phyloP scores from a whole-genome alignment of 2,113 vertebrate species.

The Pseudopodoces humilis region DNA sequence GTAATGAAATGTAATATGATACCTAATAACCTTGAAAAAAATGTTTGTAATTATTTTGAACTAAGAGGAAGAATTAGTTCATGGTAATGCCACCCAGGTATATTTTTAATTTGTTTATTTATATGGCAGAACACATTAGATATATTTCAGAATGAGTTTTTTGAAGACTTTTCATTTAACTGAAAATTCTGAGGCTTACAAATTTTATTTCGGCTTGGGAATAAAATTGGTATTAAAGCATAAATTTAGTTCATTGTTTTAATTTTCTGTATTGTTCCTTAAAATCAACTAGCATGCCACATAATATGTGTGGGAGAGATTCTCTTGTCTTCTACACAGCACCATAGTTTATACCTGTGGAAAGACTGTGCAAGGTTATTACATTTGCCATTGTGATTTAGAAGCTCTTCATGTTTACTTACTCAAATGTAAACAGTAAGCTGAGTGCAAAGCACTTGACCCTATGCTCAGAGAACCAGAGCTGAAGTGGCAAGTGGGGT shows the following conservation, averaged over 20 bases:
- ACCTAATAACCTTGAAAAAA: neutral
- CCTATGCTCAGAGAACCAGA: neutral
- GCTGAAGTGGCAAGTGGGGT: slow-evolving; percentile 24
- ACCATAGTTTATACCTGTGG: neutral
- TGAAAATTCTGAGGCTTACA: neutral
- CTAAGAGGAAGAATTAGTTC: neutral
- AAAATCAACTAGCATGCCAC: neutral
- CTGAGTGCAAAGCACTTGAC: slow-evolving; percentile 14
- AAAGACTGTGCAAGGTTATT: neutral
- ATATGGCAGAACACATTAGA: neutral
- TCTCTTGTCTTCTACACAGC: neutral
- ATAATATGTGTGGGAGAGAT: neutral
- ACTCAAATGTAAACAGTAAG: slow-evolving; percentile 38
- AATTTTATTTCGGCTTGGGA: neutral
- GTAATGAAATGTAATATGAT: neutral
- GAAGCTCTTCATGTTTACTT: slow-evolving; percentile 31
- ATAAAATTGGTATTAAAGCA: neutral
- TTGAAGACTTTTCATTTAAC: neutral
- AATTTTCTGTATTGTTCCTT: neutral
- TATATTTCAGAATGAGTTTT: neutral
- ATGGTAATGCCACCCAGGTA: neutral
- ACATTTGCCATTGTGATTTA: neutral
- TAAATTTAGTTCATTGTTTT: neutral
- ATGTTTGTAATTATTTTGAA: neutral
- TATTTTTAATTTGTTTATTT: neutral